These are phyloP conservation scores for Dicerorhinus sumatrensis DNA, from an alignment of 2,113 vertebrate species.

Conservation along the genomic window DNA sequence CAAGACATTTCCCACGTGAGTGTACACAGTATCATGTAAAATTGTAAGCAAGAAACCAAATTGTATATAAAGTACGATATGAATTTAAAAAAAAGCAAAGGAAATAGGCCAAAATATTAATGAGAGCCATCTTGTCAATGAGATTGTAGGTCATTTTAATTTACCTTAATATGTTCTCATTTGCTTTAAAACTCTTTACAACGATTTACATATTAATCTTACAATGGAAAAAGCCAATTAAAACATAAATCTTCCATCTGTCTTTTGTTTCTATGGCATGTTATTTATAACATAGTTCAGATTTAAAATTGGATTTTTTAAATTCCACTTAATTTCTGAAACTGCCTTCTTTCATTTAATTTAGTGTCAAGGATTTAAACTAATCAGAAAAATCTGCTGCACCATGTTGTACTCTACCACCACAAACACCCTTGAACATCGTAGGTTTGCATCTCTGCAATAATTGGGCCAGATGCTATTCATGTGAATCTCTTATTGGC, in stretches of 20 bases:
- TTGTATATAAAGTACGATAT: background rate
- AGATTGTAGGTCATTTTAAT: background rate
- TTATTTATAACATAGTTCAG: background rate
- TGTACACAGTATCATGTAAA: background rate
- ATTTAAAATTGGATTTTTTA: slow-evolving; percentile 49
- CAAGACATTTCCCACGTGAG: background rate
- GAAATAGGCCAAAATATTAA: slow-evolving; percentile 1
- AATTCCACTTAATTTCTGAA: slow-evolving; percentile 68
- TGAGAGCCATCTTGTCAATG: background rate
- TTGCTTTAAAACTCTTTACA: slow-evolving; percentile 51
- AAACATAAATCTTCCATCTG: slow-evolving; percentile 51
- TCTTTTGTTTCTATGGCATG: slow-evolving; percentile 23
- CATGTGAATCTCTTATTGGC: background rate
- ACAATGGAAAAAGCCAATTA: slow-evolving; percentile 37
- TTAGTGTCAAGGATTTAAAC: slow-evolving; percentile 58
- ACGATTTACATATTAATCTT: background rate
- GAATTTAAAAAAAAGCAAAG: background rate
- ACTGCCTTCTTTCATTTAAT: slow-evolving; percentile 53
- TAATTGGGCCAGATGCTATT: slow-evolving; percentile 29
- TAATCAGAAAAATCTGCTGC: slow-evolving; percentile 61
- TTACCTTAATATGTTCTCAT: slow-evolving; percentile 46
- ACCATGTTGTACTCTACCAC: background rate
- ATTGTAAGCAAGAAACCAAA: background rate
- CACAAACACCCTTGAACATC: background rate
- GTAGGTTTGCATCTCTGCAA: background rate